These are phyloP conservation scores for Homarus gammarus DNA, from an alignment of 2,888 invertebrate genomes.

Conservation along the genomic window DNA sequence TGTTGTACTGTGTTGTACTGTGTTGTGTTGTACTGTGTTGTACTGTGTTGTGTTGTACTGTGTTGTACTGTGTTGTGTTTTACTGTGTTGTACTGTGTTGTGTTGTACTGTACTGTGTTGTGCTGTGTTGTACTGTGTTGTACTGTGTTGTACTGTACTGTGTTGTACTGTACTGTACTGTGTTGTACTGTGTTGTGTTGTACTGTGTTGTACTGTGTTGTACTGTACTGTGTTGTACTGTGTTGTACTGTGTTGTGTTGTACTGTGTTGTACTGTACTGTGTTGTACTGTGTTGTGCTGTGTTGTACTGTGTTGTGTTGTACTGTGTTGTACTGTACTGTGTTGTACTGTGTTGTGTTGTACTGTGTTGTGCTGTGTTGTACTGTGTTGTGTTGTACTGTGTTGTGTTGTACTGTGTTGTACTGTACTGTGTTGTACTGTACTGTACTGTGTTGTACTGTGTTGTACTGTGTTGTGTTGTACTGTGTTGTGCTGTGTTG, in stretches of 20 bases:
- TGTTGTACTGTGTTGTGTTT: constrained; percentile 18
- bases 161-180: constrained; percentile 11
- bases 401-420: not conserved
- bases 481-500: not conserved
- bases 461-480: not conserved
- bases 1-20: not conserved
- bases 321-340: too few relatives aligned
- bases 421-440: not conserved
- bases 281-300: not conserved
- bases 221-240: not conserved
- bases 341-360: not conserved
- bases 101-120: constrained; percentile 18
- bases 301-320: not conserved
- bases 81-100: constrained; percentile 23
- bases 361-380: too few relatives aligned
- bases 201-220: not conserved
- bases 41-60: constrained; percentile 23
- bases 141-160: constrained; percentile 22
- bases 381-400: not conserved
- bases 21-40: constrained; percentile 1
- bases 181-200: not conserved
- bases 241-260: not conserved
- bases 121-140: constrained; percentile 18
- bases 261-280: too few relatives aligned
- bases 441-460: not conserved